A percentile compares a stretch with the other conserved stretches of the same genome.
Conservation (phyloP, 35 echinoderm and acorn worm genomes). For the Holothuria glaberrima region DNA sequence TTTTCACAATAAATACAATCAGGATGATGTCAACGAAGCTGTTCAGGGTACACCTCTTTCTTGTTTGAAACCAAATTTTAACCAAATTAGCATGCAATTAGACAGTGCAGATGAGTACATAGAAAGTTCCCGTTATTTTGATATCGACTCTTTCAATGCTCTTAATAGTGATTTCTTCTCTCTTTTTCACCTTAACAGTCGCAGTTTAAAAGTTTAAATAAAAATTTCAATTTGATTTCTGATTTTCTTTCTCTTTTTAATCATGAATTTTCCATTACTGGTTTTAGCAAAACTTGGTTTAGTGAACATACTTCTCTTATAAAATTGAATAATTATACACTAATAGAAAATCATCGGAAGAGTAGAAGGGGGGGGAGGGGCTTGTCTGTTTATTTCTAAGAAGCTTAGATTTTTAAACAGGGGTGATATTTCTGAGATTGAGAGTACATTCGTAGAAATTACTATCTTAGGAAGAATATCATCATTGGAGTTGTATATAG, state of each 20-base stretch:
- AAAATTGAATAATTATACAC: not conserved
- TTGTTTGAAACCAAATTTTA: too few relatives aligned
- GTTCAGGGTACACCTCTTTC: too few relatives aligned
- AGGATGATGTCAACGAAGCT: too few relatives aligned
- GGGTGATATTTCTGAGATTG: conserved; percentile 2
- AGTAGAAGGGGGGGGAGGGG: not conserved
- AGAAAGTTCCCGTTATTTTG: too few relatives aligned
- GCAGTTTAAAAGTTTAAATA: conserved; percentile 50
- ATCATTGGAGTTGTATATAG: conserved; percentile 10
- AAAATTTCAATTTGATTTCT: conserved; percentile 39
- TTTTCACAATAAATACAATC: too few relatives aligned
- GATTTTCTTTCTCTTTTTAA: conserved; percentile 9
- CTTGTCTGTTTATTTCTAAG: not conserved
- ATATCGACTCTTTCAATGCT: not conserved
- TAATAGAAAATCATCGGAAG: not conserved
- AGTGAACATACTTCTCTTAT: not conserved
- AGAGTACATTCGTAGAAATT: conserved; percentile 21
- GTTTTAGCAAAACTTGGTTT: conserved; percentile 33
- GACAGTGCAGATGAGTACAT: not conserved
- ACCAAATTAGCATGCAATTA: too few relatives aligned
- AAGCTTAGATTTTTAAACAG: not conserved
- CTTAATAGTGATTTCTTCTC: not conserved
- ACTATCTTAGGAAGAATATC: not conserved
- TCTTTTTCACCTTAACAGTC: conserved; percentile 32
- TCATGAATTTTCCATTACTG: conserved; percentile 15